Evolutionary conservation across 2,888 invertebrate species (phyloP), one percentile per base, ranked within the genome.

Genomic region (Brenthis daphne): DNA sequence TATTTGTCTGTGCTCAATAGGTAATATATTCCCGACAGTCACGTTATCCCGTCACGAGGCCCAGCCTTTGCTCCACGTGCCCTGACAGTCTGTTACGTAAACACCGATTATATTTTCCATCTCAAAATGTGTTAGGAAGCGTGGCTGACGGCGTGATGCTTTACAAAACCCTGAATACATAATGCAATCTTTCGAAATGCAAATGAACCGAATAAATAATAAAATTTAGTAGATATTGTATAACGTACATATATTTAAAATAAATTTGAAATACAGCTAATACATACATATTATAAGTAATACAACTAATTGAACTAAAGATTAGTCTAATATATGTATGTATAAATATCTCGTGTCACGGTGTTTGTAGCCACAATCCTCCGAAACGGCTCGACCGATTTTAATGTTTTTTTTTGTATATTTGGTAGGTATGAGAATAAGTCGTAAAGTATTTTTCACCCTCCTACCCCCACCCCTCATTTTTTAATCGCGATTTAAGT

Each of bases 1-100:
- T 47, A 43, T 14, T 55, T 13, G 58, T 48, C 58, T 51, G 68
- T 60, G 63, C 50, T 53, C 66, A 33, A 24, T 73, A 69, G 67
- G 69, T 75, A 74, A 74, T 73, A 66, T 77, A 73, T 73, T 74
- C 78, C 75, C 70, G 75, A 68, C 74, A 77, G 75, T 88, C 88
- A 88, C 89, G 87, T 87, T 86, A 83, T 70, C 68, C 71, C 69
- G 75, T 80, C 89, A 86, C 88, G 86, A 76, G 86, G 84, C 82
- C 68, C 68, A 70, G 50, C 72, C 67, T 61, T 55, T 16, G 67
- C 63, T 57, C 68, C 70, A 72, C 71, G 70, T 76, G 74, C 73
- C 16, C 73, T 76, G 71, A 53, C 65, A 37, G 20, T 57, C 58
- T 55, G 73, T 83, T 82, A 80, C 81, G 79, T 80, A 84, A 84